These are phyloP conservation scores for Drosophila baimaii DNA, from an alignment of 1,140 invertebrate species.

Conservation along the genomic window DNA sequence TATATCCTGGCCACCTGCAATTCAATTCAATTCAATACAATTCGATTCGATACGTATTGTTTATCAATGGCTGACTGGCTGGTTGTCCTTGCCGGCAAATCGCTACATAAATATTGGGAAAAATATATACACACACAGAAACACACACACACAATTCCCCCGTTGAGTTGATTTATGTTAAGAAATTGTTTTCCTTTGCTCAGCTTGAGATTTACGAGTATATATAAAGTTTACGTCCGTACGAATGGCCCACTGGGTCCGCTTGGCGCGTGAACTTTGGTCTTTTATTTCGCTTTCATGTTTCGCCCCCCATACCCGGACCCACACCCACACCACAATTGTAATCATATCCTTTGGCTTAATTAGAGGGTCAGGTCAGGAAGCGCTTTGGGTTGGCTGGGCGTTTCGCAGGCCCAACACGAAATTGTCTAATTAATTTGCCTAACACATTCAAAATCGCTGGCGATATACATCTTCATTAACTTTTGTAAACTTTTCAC, in stretches of 20 bases:
- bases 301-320: background rate
- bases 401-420: slow-evolving; percentile 28
- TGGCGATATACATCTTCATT: slow-evolving; percentile 65
- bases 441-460: slow-evolving; percentile 58
- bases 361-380: slow-evolving; percentile 48
- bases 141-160: slow-evolving; percentile 16
- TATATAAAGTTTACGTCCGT: background rate
- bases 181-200: slow-evolving; percentile 40
- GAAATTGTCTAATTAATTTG: slow-evolving; percentile 69
- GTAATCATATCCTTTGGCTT: slow-evolving; percentile 51
- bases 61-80: slow-evolving; percentile 29
- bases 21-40: slow-evolving; percentile 13
- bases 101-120: slow-evolving; percentile 32
- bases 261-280: slow-evolving; percentile 43
- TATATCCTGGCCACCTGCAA: slow-evolving; percentile 17
- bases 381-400: slow-evolving; percentile 28
- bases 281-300: slow-evolving; percentile 41
- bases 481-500: slow-evolving; percentile 56
- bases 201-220: slow-evolving; percentile 29
- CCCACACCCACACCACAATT: slow-evolving; percentile 6
- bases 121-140: slow-evolving; percentile 15
- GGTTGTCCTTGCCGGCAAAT: slow-evolving; percentile 44
- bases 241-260: slow-evolving; percentile 7
- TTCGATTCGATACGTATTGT: slow-evolving; percentile 39
- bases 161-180: slow-evolving; percentile 46